phyloP scores from a whole-genome alignment of 1,140 invertebrate genomes.

The Drosophila ambigua region DNA sequence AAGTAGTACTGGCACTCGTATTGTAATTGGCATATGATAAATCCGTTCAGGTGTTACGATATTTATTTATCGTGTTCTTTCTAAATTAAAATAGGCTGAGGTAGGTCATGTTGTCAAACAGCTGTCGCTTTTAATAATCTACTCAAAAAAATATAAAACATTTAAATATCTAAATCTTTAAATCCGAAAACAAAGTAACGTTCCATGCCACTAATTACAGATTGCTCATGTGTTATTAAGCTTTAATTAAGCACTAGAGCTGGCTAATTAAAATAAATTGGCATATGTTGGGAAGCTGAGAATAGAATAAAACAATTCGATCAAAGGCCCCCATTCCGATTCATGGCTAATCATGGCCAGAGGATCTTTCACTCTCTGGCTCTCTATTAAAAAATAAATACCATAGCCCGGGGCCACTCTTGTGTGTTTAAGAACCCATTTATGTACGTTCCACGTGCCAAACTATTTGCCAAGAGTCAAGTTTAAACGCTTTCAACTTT shows the following conservation, averaged over 20 bases:
- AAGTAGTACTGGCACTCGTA: conserved; percentile 21
- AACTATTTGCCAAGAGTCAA: conserved; percentile 1
- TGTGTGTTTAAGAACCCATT: not conserved
- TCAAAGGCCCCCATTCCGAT: conserved; percentile 36
- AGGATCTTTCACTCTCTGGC: conserved; percentile 41
- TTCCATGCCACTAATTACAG: conserved; percentile 43
- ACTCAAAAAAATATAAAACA: conserved; percentile 5
- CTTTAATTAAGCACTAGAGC: conserved; percentile 40
- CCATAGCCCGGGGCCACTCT: conserved; percentile 3
- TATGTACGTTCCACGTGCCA: conserved; percentile 1
- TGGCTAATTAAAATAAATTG: conserved; percentile 59
- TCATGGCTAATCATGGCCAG: conserved; percentile 35
- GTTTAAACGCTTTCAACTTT: conserved; percentile 52
- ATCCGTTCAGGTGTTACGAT: conserved; percentile 56
- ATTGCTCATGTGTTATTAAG: conserved; percentile 45
- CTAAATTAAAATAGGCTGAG: conserved; percentile 50
- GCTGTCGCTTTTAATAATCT: conserved; percentile 41
- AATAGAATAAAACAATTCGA: conserved; percentile 31
- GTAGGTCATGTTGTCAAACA: conserved; percentile 71
- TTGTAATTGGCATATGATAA: conserved; percentile 72
- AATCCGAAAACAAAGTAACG: conserved; percentile 6
- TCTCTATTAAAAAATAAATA: not conserved
- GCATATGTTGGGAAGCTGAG: conserved; percentile 32
- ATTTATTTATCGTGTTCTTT: conserved; percentile 51
- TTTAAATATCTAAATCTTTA: conserved; percentile 29